Conservation (phyloP, 2,113 vertebrate species). For the Gracilinanus agilis region DNA sequence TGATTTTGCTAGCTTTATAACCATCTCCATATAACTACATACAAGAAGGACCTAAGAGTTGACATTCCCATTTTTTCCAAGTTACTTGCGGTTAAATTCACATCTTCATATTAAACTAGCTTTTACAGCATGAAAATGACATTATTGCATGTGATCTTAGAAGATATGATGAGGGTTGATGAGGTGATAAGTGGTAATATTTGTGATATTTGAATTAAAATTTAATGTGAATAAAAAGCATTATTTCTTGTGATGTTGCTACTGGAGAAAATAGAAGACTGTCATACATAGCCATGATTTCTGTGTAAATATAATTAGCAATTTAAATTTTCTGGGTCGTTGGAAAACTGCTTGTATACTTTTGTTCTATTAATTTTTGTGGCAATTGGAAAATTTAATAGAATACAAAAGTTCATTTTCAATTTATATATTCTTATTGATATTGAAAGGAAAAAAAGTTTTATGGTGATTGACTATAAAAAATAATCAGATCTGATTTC, state of each 20-base stretch:
- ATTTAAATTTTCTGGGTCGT: neutral
- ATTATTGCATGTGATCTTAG: neutral
- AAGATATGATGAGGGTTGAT: neutral
- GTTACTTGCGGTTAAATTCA: neutral
- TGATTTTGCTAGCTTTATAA: neutral
- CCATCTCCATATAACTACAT: neutral
- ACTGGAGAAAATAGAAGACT: constrained; percentile 15
- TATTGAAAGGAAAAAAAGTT: neutral
- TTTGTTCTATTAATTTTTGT: constrained; percentile 32
- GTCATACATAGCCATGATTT: neutral
- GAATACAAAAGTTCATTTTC: neutral
- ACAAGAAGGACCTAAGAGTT: neutral
- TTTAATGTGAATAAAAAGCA: neutral
- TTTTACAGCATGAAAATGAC: neutral
- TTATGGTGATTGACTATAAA: neutral
- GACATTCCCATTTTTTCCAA: neutral
- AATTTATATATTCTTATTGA: constrained; percentile 22
- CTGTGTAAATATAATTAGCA: neutral
- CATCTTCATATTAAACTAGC: neutral
- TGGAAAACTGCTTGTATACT: neutral
- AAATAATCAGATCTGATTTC: constrained; percentile 5
- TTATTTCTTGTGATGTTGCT: neutral
- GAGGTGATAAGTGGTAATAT: neutral
- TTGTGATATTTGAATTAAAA: neutral
- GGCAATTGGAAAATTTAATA: constrained; percentile 3